Conservation (phyloP, 2,888 invertebrate species). For the Baccha elongata region DNA sequence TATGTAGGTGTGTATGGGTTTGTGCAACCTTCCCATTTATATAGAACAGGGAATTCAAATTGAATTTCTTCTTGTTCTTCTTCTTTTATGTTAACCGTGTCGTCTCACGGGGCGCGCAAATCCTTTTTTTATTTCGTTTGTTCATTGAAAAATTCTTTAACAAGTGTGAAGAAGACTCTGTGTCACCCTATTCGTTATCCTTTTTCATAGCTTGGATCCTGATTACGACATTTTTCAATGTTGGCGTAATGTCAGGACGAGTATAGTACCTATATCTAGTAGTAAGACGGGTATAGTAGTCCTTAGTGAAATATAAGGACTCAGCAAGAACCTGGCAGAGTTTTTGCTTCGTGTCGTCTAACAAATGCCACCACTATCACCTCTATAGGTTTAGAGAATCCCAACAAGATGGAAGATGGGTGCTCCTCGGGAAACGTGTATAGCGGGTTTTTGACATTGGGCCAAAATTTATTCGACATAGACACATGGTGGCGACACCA, state of each 20-base stretch:
- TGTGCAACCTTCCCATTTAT: not conserved
- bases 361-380: constrained; percentile 9
- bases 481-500: constrained; percentile 56
- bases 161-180: constrained; percentile 61
- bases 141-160: constrained; percentile 25
- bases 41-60: constrained; percentile 1
- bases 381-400: not conserved
- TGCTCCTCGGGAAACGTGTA: constrained; percentile 41
- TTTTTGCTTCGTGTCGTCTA: constrained; percentile 17
- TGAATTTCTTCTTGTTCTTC: constrained; percentile 25
- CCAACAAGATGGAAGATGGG: constrained; percentile 23
- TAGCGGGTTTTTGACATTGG: constrained; percentile 59
- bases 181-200: constrained; percentile 69
- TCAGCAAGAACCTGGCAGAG: constrained; percentile 58
- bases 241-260: constrained; percentile 43
- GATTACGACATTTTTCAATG: constrained; percentile 61
- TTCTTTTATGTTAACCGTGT: not conserved
- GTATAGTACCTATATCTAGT: not conserved
- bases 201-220: constrained; percentile 37
- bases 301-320: constrained; percentile 49
- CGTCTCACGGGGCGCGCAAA: constrained; percentile 7
- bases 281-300: not conserved
- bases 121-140: not conserved
- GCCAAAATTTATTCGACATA: constrained; percentile 69
- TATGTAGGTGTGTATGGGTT: not conserved